phyloP scores from a whole-genome alignment of 2,113 vertebrate species.

The Caloenas nicobarica region DNA sequence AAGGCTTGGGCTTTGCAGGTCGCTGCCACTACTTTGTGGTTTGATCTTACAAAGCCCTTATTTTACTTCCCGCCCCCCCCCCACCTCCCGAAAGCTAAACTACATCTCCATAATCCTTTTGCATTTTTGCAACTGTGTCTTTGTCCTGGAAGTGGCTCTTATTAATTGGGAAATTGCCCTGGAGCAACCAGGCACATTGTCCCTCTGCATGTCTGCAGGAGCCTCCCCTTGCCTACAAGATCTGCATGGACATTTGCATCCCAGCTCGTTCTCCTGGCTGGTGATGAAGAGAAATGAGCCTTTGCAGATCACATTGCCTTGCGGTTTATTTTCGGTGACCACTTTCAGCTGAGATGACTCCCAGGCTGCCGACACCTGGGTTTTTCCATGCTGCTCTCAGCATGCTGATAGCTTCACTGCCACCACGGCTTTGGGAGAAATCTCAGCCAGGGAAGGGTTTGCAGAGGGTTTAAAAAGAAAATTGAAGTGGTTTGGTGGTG shows the following conservation, averaged over 20 bases:
- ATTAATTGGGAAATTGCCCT: background rate
- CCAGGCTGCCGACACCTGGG: background rate
- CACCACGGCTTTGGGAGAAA: background rate
- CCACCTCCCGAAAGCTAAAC: background rate
- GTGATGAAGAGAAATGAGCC: background rate
- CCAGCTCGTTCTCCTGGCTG: background rate
- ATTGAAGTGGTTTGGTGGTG: background rate
- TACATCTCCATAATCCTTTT: background rate
- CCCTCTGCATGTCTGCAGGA: background rate
- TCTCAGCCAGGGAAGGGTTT: background rate
- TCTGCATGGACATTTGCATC: background rate
- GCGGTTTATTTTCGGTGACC: background rate
- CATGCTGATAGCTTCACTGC: background rate
- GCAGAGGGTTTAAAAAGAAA: background rate
- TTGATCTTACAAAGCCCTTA: background rate
- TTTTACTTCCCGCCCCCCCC: too few species aligned
- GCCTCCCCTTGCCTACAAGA: background rate
- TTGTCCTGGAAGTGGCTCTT: background rate
- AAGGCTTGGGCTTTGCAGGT: background rate
- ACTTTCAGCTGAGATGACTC: background rate
- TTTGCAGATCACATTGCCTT: accelerated
- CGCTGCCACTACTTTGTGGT: background rate
- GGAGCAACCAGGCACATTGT: background rate
- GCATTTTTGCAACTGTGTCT: background rate
- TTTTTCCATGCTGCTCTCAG: background rate